A percentile compares a stretch with the other conserved stretches of the same genome.
Conservation (phyloP, 2,888 invertebrate genomes). For the Yponomeuta plumbellus region DNA sequence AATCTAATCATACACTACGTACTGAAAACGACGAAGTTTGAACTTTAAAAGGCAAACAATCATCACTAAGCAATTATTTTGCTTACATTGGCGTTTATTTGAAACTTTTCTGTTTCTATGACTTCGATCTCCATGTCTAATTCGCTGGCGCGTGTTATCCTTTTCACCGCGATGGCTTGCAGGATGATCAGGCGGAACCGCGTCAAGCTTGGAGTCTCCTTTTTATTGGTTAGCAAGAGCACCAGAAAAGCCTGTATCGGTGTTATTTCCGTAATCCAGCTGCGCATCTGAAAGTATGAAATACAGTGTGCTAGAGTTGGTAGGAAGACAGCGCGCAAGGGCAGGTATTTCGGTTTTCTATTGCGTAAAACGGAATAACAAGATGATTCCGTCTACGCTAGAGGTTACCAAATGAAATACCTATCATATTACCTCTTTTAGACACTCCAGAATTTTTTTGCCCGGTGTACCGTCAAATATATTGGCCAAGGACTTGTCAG, state of each 20-base stretch:
- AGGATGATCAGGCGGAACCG: conserved; percentile 49
- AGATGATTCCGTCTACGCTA: too few species aligned
- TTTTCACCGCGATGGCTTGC: conserved; percentile 62
- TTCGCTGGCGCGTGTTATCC: conserved; percentile 56
- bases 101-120: conserved; percentile 50
- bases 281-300: conserved; percentile 58
- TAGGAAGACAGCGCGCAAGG: not conserved
- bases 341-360: not conserved
- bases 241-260: conserved; percentile 55
- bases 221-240: conserved; percentile 55
- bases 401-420: not conserved
- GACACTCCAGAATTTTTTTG: conserved; percentile 43
- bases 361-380: not conserved
- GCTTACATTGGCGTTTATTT: not conserved
- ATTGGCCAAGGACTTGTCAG: conserved; percentile 38
- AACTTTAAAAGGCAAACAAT: not conserved
- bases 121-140: conserved; percentile 68
- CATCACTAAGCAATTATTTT: too few species aligned
- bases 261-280: conserved; percentile 53
- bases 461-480: conserved; percentile 43
- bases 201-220: conserved; percentile 51
- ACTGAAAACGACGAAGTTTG: not conserved
- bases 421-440: conserved; percentile 51
- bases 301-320: conserved; percentile 2
- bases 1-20: too few species aligned